phyloP scores from a whole-genome alignment of 1,140 invertebrate genomes.

The Halyomorpha halys region DNA sequence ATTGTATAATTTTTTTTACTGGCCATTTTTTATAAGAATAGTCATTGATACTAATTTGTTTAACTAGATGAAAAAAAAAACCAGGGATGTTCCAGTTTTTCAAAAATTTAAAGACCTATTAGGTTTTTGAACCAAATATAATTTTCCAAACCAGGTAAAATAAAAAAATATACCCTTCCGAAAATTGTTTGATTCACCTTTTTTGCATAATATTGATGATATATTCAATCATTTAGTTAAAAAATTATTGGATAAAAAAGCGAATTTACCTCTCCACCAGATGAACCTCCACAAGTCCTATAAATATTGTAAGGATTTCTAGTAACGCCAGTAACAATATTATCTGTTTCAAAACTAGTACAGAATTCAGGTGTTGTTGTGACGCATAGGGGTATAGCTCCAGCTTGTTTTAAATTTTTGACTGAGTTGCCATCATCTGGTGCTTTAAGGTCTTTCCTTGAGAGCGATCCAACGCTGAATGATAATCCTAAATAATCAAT shows the following conservation, averaged over 20 bases:
- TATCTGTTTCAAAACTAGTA: slow-evolving; percentile 78
- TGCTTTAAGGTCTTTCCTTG: slow-evolving; percentile 43
- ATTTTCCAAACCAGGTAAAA: too few species aligned
- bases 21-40: too few species aligned
- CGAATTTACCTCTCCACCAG: slow-evolving; percentile 54
- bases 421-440: slow-evolving; percentile 60
- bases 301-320: slow-evolving; percentile 78
- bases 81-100: too few species aligned
- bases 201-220: too few species aligned
- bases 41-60: too few species aligned
- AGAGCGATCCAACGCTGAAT: background rate
- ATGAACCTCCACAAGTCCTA: slow-evolving; percentile 63
- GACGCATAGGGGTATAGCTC: slow-evolving; percentile 71
- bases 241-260: background rate
- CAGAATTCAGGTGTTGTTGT: slow-evolving; percentile 86
- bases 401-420: slow-evolving; percentile 52
- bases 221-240: too few species aligned
- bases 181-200: too few species aligned
- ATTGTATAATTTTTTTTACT: too few species aligned
- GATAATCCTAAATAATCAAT: slow-evolving; percentile 1
- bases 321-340: slow-evolving; percentile 75
- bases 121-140: too few species aligned
- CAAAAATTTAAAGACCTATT: too few species aligned
- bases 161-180: too few species aligned
- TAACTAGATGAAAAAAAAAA: too few species aligned